A percentile compares a stretch with the other conserved stretches of the same genome.
These are phyloP conservation scores for Onychomys arenicola DNA, from an alignment of 2,797 vertebrate genomes.

Conservation along the genomic window DNA sequence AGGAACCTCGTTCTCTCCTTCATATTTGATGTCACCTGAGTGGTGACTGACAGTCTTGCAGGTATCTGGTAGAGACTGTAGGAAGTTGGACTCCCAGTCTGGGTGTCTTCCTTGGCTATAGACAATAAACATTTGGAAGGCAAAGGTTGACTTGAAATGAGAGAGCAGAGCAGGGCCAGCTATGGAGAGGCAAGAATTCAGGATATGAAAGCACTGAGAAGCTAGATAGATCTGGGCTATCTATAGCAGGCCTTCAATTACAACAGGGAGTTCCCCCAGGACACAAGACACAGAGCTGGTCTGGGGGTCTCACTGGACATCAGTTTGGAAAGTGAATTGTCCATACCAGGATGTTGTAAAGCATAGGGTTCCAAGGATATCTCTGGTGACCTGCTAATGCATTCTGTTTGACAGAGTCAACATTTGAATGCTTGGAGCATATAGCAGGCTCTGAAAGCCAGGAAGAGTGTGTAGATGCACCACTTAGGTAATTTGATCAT, in stretches of 20 bases:
- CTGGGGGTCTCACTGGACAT: accelerated
- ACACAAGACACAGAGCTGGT: neutral
- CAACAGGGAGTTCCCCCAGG: neutral
- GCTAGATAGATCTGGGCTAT: neutral
- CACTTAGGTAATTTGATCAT: neutral
- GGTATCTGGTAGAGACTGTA: neutral
- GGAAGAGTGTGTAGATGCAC: neutral
- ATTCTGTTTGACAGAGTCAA: neutral
- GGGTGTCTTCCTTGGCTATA: neutral
- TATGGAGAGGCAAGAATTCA: neutral
- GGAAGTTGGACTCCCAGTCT: neutral
- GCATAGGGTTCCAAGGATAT: neutral
- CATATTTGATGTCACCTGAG: neutral
- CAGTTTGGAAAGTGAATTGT: neutral
- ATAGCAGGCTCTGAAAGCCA: neutral
- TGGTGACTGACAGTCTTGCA: neutral
- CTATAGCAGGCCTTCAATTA: neutral
- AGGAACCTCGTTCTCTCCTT: neutral
- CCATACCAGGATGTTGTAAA: neutral
- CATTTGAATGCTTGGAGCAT: neutral
- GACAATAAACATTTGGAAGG: neutral
- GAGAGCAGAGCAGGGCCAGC: neutral
- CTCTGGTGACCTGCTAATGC: neutral
- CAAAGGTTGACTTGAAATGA: neutral
- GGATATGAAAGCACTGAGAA: neutral